Percentiles rank a stretch among this genome's conserved stretches.
phyloP scores from a whole-genome alignment of 2,888 invertebrate species.

The Emmelina monodactyla region DNA sequence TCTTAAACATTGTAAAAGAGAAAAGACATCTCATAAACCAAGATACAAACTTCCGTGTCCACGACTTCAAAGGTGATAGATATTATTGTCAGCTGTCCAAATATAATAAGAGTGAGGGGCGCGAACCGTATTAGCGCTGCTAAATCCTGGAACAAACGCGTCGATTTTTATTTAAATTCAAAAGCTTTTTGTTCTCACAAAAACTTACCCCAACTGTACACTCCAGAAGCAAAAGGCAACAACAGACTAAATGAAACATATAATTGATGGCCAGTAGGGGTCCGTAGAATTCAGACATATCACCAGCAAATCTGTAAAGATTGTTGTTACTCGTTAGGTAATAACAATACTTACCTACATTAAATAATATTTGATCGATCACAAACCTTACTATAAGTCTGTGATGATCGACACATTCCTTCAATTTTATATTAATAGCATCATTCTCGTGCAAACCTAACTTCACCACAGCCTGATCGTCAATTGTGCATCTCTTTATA shows the following conservation, averaged over 20 bases:
- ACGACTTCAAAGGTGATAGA: slow-evolving; percentile 2
- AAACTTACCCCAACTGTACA: slow-evolving; percentile 5
- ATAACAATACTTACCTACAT: no score
- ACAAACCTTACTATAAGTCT: slow-evolving; percentile 8
- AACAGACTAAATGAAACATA: slow-evolving; percentile 8
- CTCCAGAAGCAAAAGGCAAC: slow-evolving; percentile 9
- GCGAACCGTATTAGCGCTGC: slow-evolving; percentile 1
- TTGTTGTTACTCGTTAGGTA: not conserved
- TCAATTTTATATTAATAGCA: not conserved
- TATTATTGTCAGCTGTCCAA: slow-evolving; percentile 1
- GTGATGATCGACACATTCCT: slow-evolving; percentile 8
- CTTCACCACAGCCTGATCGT: no score
- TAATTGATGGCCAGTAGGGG: slow-evolving; percentile 8
- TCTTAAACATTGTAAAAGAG: no score
- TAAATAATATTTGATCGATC: no score
- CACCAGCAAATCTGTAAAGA: slow-evolving; percentile 9
- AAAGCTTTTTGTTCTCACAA: no score
- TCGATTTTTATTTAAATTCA: no score
- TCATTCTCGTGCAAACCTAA: slow-evolving; percentile 5
- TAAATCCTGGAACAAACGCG: not conserved
- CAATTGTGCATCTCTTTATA: no score
- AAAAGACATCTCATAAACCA: no score
- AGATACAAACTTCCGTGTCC: not conserved
- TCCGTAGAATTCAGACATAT: slow-evolving; percentile 11
- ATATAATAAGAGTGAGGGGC: slow-evolving; percentile 1